phyloP scores from a whole-genome alignment of 2,888 invertebrate genomes.

The Hofmannophila pseudospretella region DNA sequence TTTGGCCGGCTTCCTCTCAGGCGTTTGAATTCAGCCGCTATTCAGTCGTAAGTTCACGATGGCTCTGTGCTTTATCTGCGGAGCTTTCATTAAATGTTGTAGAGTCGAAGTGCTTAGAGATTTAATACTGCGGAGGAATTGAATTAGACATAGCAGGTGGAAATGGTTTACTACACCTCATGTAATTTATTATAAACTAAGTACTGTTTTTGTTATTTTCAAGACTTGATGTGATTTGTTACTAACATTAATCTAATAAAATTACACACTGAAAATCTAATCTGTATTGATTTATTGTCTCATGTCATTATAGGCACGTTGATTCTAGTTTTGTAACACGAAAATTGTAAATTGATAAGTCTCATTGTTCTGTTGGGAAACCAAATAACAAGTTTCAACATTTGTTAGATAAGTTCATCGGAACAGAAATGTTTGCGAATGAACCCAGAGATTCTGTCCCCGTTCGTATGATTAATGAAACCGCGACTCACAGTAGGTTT shows the following conservation, averaged over 20 bases:
- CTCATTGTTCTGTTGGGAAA: conserved; percentile 10
- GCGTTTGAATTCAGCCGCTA: conserved; percentile 10
- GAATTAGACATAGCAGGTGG: no score
- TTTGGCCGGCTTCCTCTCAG: conserved; percentile 16
- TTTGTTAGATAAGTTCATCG: conserved; percentile 14
- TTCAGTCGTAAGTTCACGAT: conserved; percentile 10
- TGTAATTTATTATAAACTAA: no score
- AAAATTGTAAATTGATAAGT: conserved; percentile 9
- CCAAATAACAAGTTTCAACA: conserved; percentile 17
- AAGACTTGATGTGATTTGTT: no score
- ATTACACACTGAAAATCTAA: no score
- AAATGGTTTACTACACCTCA: no score
- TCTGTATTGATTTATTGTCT: neutral
- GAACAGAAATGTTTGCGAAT: conserved; percentile 20
- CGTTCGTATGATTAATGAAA: conserved; percentile 55
- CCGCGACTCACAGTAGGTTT: conserved; percentile 36
- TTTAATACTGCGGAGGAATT: no score
- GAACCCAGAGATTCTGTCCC: conserved; percentile 26
- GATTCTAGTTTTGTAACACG: conserved; percentile 6
- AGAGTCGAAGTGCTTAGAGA: neutral
- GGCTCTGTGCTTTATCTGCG: conserved; percentile 6
- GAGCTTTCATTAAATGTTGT: conserved; percentile 9
- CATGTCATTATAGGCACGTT: neutral
- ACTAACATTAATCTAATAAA: no score
- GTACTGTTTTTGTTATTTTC: no score